phyloP scores from a whole-genome alignment of 2,888 invertebrate genomes.

The Callyntrura sp. region DNA sequence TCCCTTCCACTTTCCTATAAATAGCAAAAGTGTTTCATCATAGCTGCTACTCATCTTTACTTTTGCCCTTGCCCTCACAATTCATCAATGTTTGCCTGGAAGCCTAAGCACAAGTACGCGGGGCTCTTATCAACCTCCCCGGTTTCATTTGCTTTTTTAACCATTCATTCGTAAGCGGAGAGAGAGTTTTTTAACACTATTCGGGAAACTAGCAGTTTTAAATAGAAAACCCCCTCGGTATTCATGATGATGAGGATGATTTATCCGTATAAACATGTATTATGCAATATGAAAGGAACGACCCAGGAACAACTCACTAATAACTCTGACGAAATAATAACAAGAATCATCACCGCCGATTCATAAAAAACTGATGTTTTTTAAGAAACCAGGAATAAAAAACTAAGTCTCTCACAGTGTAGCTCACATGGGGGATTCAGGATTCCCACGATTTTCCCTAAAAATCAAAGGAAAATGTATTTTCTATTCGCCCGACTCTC shows the following conservation, averaged over 20 bases:
- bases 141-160: slow-evolving; percentile 66
- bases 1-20: slow-evolving; percentile 62
- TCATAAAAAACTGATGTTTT: slow-evolving; percentile 59
- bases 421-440: slow-evolving; percentile 78
- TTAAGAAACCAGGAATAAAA: slow-evolving; percentile 42
- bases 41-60: slow-evolving; percentile 24
- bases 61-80: not conserved
- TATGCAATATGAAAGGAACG: slow-evolving; percentile 50
- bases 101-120: slow-evolving; percentile 23
- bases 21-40: slow-evolving; percentile 65
- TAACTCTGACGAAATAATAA: slow-evolving; percentile 60
- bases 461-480: slow-evolving; percentile 54
- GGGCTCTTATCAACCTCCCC: slow-evolving; percentile 33
- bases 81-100: not conserved
- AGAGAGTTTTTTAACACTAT: slow-evolving; percentile 69
- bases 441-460: slow-evolving; percentile 81
- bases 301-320: slow-evolving; percentile 66
- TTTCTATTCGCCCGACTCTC: not conserved
- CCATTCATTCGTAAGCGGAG: slow-evolving; percentile 24
- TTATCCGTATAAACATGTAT: slow-evolving; percentile 9
- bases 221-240: slow-evolving; percentile 8
- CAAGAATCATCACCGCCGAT: slow-evolving; percentile 60
- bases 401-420: slow-evolving; percentile 58
- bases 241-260: slow-evolving; percentile 29
- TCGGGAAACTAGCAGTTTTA: slow-evolving; percentile 7